A percentile compares a stretch with the other conserved stretches of the same genome.
These are phyloP conservation scores for Notolepis coatsorum DNA, from an alignment of 2,797 vertebrate genomes.

Conservation along the genomic window DNA sequence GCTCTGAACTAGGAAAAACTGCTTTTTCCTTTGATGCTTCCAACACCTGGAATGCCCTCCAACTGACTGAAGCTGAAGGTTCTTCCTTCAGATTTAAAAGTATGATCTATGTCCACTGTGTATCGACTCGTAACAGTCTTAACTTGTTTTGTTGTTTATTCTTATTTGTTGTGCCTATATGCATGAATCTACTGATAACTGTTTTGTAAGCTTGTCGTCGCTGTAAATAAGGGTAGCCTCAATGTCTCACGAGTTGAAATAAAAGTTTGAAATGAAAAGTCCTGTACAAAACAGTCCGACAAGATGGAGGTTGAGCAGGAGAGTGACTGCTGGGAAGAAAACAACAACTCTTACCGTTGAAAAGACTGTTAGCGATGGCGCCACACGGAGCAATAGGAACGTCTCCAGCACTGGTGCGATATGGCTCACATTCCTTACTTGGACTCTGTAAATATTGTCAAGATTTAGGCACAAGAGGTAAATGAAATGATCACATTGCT, in stretches of 20 bases:
- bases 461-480: neutral
- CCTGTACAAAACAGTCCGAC: neutral
- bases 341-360: slow-evolving; percentile 88
- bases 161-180: neutral
- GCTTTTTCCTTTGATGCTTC: too few relatives aligned
- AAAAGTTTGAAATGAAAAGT: too few relatives aligned
- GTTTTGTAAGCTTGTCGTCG: too few relatives aligned
- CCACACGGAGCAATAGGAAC: slow-evolving; percentile 94
- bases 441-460: slow-evolving; percentile 80
- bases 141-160: too few relatives aligned
- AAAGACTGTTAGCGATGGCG: slow-evolving; percentile 98
- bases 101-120: too few relatives aligned
- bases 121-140: too few relatives aligned
- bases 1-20: too few relatives aligned
- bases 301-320: neutral
- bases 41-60: too few relatives aligned
- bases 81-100: too few relatives aligned
- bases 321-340: neutral
- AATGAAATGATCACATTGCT: neutral
- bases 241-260: too few relatives aligned
- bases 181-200: neutral
- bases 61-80: too few relatives aligned
- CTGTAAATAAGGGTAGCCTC: too few relatives aligned
- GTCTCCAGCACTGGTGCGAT: slow-evolving; percentile 83
- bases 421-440: slow-evolving; percentile 97